Evolutionary conservation across 2,113 vertebrate genomes (phyloP).

Genomic region (Bettongia penicillata): DNA sequence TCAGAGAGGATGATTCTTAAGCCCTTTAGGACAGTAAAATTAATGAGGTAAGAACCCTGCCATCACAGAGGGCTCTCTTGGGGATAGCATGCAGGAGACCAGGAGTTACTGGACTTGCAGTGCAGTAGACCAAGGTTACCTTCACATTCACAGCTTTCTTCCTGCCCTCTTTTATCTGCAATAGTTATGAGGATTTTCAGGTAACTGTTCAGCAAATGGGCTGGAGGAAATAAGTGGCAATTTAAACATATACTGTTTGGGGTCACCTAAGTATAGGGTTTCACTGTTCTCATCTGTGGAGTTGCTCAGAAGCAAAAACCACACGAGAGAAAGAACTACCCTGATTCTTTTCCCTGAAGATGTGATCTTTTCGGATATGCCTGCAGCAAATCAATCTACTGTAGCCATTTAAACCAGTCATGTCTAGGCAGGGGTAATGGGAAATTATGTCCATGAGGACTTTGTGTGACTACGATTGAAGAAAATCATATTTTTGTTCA

Average conservation of each 20-base stretch:
- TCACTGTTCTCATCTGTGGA: neutral
- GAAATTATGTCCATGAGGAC: slow-evolving; percentile 66
- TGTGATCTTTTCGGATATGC: neutral
- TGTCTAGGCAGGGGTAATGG: slow-evolving; percentile 50
- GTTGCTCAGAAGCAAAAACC: neutral
- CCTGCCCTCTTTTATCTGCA: slow-evolving; percentile 63
- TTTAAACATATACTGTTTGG: neutral
- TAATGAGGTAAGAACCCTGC: neutral
- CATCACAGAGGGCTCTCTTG: neutral
- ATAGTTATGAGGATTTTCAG: slow-evolving; percentile 63
- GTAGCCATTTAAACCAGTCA: slow-evolving; percentile 55
- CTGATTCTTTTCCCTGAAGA: slow-evolving; percentile 47
- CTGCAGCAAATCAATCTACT: slow-evolving; percentile 19
- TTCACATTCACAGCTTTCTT: slow-evolving; percentile 69
- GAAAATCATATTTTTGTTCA: slow-evolving; percentile 38
- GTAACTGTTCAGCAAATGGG: slow-evolving; percentile 67
- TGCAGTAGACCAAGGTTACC: slow-evolving; percentile 62
- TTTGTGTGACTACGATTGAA: slow-evolving; percentile 40
- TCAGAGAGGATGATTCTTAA: slow-evolving; percentile 20
- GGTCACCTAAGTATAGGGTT: neutral
- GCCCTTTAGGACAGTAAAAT: slow-evolving; percentile 17
- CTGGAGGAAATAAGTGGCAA: slow-evolving; percentile 49
- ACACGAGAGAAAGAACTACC: neutral
- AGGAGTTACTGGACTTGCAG: neutral
- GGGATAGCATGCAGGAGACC: slow-evolving; percentile 2